Conservation (phyloP, 2,797 vertebrate genomes). For the Enteromius mattozi region DNA sequence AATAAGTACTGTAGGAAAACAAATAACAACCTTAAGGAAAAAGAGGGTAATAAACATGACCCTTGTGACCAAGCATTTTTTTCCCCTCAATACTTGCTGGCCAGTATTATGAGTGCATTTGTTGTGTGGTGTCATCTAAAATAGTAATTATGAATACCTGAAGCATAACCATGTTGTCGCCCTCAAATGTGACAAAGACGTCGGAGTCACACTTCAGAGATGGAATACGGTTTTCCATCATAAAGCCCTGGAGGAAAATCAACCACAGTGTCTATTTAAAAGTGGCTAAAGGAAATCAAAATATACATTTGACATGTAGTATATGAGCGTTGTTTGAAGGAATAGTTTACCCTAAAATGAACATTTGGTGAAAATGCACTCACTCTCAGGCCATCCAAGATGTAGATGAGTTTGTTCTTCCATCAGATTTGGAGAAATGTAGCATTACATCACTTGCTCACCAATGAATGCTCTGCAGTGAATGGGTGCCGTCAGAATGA, state of each 20-base stretch:
- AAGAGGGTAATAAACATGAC: slow-evolving; percentile 39
- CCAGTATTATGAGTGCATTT: slow-evolving; percentile 9
- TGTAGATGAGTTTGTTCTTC: background rate
- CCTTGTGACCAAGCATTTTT: slow-evolving; percentile 48
- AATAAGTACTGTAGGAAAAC: slow-evolving; percentile 54
- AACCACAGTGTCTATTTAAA: background rate
- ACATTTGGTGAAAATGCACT: background rate
- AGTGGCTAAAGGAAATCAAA: background rate
- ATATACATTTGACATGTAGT: background rate
- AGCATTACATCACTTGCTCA: background rate
- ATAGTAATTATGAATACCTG: slow-evolving; percentile 67
- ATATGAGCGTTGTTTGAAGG: background rate
- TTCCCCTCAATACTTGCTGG: background rate
- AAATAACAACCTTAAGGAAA: slow-evolving; percentile 58
- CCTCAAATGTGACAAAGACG: slow-evolving; percentile 76
- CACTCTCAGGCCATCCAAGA: background rate
- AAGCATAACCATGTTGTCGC: slow-evolving; percentile 75
- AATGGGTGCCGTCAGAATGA: slow-evolving; percentile 1
- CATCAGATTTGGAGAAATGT: background rate
- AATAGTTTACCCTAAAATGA: background rate
- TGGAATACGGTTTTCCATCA: slow-evolving; percentile 76
- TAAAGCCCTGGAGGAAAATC: slow-evolving; percentile 67
- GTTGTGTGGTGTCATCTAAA: background rate
- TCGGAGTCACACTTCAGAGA: slow-evolving; percentile 74
- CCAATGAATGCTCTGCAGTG: background rate